These are phyloP conservation scores for Pantherophis vulpinus DNA, from an alignment of 2,797 vertebrate genomes.

Conservation along the genomic window DNA sequence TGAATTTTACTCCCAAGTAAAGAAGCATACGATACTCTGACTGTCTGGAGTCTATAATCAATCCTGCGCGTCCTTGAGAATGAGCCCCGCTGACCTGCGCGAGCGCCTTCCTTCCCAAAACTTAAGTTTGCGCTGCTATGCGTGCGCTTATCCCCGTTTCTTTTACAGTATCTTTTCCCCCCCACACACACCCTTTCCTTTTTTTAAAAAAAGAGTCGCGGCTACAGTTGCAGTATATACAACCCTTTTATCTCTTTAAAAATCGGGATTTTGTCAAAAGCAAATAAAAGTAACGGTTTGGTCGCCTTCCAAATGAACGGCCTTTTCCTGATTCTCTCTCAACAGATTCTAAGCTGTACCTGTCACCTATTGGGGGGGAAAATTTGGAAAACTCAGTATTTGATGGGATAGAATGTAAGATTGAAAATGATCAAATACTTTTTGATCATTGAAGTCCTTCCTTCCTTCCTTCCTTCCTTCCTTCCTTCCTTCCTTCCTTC, in stretches of 20 bases:
- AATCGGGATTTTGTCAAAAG: background rate
- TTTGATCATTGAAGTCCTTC: background rate
- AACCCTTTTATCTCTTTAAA: background rate
- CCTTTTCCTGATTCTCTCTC: background rate
- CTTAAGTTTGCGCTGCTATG: background rate
- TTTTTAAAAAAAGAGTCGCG: background rate
- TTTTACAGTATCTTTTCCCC: background rate
- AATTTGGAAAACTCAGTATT: background rate
- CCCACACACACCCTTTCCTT: background rate
- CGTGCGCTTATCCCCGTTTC: background rate
- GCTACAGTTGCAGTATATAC: background rate
- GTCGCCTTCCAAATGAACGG: background rate
- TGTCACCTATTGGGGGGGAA: background rate
- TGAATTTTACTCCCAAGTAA: background rate
- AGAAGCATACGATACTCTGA: background rate
- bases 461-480: background rate
- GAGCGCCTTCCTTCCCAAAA: background rate
- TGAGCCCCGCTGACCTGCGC: background rate
- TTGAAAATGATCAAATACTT: background rate
- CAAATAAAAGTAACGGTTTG: background rate
- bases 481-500: background rate
- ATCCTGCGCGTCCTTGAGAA: background rate
- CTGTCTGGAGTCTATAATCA: background rate
- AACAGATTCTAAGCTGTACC: background rate
- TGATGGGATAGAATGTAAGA: background rate